Conservation (phyloP, 2,113 vertebrate genomes). For the Oryzias celebensis region DNA sequence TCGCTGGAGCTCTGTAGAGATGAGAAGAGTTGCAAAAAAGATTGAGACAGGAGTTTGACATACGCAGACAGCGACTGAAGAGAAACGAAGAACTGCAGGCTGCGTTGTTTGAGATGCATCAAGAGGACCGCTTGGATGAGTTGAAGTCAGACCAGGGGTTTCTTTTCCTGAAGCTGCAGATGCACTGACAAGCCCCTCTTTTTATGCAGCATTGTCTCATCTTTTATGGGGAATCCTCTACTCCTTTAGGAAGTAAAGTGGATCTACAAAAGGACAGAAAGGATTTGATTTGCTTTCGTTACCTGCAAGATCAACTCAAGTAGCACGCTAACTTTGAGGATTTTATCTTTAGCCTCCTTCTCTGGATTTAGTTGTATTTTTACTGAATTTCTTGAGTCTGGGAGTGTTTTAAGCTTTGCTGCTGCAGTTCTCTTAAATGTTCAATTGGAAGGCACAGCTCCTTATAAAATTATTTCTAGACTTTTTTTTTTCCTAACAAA, state of each 20-base stretch:
- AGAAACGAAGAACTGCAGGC: conserved; percentile 31
- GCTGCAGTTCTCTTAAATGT: conserved; percentile 10
- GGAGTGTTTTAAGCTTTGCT: conserved; percentile 1
- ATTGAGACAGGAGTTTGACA: conserved; percentile 39
- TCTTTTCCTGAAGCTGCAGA: conserved; percentile 47
- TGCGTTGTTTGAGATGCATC: conserved; percentile 27
- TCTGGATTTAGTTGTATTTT: conserved; percentile 22
- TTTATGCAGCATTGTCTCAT: conserved; percentile 16
- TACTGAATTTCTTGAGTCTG: background rate
- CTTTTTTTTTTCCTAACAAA: conserved; percentile 11
- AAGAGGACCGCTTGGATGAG: conserved; percentile 40
- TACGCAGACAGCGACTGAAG: conserved; percentile 24
- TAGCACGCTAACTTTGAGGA: conserved; percentile 16
- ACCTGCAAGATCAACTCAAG: conserved; percentile 10
- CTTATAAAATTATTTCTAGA: conserved; percentile 21
- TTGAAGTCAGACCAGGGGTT: conserved; percentile 28
- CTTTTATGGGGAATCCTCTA: conserved; percentile 8
- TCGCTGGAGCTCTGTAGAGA: conserved; percentile 26
- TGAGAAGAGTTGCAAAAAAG: conserved; percentile 43
- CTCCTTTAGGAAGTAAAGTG: conserved; percentile 10
- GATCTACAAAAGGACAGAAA: conserved; percentile 1
- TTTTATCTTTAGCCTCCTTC: background rate
- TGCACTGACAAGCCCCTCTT: conserved; percentile 30
- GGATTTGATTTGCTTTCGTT: background rate
- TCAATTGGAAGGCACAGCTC: background rate